Base-by-base conservation (phyloP, 2,797 vertebrate genomes). In the Lagorchestes hirsutus region DNA sequence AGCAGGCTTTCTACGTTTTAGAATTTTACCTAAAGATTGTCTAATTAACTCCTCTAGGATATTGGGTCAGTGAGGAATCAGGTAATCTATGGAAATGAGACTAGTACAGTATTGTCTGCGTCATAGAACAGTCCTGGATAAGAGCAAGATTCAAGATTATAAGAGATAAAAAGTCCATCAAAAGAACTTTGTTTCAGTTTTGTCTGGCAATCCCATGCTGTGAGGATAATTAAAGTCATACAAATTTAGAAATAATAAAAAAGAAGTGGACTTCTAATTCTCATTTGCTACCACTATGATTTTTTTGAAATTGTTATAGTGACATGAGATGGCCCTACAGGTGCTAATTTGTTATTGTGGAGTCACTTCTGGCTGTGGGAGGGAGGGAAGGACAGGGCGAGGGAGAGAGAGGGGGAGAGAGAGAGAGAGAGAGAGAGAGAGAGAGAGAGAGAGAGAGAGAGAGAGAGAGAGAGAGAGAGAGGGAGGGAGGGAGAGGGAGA, bases 191-290 rank as follows among this genome's bases (percentile, higher is more conserved):
- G 22, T 82, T 82, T 46, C 74, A 82, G 74, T 82, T 82, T 40
- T 82, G n/a, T 27, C 74, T 82, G 22, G 74, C 74, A 82, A 24
- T 27, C 22, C 40, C 74, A 82, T 96, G 91, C 34, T 92, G 52
- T 54, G 40, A 29, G 22, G 34, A 46, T 54, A 94, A 90, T 94
- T 55, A 92, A 95, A 91, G 93, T 90, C 87, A 96, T 22, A 94
- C n/a, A 91, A 93, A 12, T 87, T 90, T 22, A 74, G 95, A 97
- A 92, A 93, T 59, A 93, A 46, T 52, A 93, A 96, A 96, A 95
- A 91, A 96, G 97, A 93, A 93, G 50, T 29, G 59, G 96, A 92
- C 4, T 29, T 96, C 58, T n/a, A 95, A 95, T 97, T 98, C 59
- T 13, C n/a, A 18, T 5, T 82, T 95, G 62, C 92, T 94, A 11